phyloP scores from a whole-genome alignment of 2,797 vertebrate species.

The Ispidina lecontei region DNA sequence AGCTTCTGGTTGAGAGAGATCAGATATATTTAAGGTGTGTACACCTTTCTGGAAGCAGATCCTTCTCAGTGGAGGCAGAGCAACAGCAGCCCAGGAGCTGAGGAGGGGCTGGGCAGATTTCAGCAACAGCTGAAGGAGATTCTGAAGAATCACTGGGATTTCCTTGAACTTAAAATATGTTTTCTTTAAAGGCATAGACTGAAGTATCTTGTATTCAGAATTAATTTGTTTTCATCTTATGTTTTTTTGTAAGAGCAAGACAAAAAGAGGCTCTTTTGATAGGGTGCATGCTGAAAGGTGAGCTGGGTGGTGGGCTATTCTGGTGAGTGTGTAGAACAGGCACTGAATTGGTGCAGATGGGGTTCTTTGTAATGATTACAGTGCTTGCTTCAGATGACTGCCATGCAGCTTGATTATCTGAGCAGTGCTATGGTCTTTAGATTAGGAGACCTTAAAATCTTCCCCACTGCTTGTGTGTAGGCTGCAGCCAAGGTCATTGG shows the following conservation, averaged over 20 bases:
- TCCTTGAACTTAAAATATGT: neutral
- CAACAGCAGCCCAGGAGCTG: neutral
- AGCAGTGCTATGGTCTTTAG: neutral
- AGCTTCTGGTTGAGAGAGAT: neutral
- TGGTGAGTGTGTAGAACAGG: rapidly evolving
- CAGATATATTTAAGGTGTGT: neutral
- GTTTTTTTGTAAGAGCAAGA: neutral
- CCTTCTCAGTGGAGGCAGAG: rapidly evolving
- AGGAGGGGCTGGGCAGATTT: neutral
- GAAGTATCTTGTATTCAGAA: neutral
- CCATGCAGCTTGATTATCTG: neutral
- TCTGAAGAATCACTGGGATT: neutral
- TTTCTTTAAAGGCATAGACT: neutral
- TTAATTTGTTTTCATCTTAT: neutral
- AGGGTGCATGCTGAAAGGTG: neutral
- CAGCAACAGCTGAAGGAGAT: neutral
- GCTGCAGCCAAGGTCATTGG: neutral
- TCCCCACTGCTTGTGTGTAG: neutral
- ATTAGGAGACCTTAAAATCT: neutral
- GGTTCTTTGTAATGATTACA: neutral
- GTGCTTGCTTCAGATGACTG: neutral
- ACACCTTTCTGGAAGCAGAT: neutral
- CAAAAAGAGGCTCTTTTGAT: neutral
- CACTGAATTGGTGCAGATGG: neutral
- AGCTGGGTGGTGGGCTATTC: neutral